Evolutionary conservation across 2,888 invertebrate species (phyloP).

Genomic region (Diogma glabrata): DNA sequence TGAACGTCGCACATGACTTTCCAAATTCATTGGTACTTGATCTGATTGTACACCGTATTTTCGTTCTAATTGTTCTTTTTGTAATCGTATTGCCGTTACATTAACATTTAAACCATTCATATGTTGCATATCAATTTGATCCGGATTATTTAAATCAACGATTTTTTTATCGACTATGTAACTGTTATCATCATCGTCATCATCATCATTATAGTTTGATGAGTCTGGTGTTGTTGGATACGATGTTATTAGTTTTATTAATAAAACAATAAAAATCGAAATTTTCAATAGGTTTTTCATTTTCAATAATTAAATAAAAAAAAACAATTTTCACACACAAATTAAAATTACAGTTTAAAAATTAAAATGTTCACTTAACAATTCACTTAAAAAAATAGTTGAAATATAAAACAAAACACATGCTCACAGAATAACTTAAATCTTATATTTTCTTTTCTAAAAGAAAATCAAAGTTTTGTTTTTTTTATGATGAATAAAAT

Average conservation of each 20-base stretch:
- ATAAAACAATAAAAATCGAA: too few relatives aligned
- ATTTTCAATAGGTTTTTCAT: too few relatives aligned
- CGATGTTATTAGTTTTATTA: neutral
- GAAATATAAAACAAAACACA: too few relatives aligned
- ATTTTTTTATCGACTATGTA: neutral
- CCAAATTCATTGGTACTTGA: constrained; percentile 2
- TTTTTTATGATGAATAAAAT: constrained; percentile 1
- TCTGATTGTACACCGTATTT: neutral
- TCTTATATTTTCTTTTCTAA: neutral
- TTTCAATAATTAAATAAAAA: too few relatives aligned
- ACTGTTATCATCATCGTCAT: neutral
- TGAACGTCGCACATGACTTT: too few relatives aligned
- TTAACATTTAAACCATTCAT: neutral
- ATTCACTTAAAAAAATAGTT: too few relatives aligned
- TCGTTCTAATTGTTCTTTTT: neutral
- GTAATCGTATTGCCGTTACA: constrained; percentile 4
- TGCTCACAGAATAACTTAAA: neutral
- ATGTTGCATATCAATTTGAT: constrained; percentile 1
- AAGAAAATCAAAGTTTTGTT: neutral
- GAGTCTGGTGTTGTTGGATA: constrained; percentile 2
- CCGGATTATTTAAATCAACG: neutral
- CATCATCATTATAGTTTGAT: neutral
- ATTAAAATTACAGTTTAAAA: too few relatives aligned
- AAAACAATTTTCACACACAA: too few relatives aligned
- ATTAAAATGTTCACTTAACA: too few relatives aligned